Base-by-base conservation (phyloP, 1,140 invertebrate genomes). In the Calephelis virginiensis region DNA sequence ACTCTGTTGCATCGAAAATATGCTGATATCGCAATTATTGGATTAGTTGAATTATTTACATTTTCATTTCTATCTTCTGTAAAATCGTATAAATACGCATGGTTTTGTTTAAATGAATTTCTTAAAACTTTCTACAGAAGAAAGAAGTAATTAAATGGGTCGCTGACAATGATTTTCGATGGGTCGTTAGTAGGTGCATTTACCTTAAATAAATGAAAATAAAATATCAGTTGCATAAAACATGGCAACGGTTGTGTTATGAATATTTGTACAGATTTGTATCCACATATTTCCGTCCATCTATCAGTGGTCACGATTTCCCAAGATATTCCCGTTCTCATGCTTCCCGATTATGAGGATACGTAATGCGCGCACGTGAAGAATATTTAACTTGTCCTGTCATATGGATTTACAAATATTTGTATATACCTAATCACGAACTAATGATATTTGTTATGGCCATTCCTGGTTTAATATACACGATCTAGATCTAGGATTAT, bases 331-430 rank as follows among this genome's bases (percentile, higher is more conserved):
- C 48, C 49, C 49, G 63, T 64, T 64, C 63, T 64, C 50, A 64
- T 45, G 68, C 70, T 63, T 45, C 69, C 63, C 48, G 68, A 66
- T 72, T 79, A 77, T 75, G 74, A 73, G 74, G 64, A 67, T 49
- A 69, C 59, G 74, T 77, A 77, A 79, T 76, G 72, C 70, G 68
- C 59, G 72, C 77, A 79, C 75, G 75, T 79, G 76, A 70, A 67
- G 75, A 75, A 76, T 76, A 77, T 77, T 77, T 75, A 73, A 76
- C 72, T 75, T 73, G 64, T 71, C 49, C 63, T 72, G 73, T 74
- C 73, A 74, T 70, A 56, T 68, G 66, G 67, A 69, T 74, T 72
- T 72, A 74, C 70, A 74, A 69, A 68, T 71, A 68, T 64, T 64
- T 14, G 63, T 64, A 59, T 64, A 64, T 53, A 64, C 59, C 63